A percentile compares a stretch with the other conserved stretches of the same genome.
phyloP scores from a whole-genome alignment of 2,888 invertebrate species.

The Trachelus stipa region DNA sequence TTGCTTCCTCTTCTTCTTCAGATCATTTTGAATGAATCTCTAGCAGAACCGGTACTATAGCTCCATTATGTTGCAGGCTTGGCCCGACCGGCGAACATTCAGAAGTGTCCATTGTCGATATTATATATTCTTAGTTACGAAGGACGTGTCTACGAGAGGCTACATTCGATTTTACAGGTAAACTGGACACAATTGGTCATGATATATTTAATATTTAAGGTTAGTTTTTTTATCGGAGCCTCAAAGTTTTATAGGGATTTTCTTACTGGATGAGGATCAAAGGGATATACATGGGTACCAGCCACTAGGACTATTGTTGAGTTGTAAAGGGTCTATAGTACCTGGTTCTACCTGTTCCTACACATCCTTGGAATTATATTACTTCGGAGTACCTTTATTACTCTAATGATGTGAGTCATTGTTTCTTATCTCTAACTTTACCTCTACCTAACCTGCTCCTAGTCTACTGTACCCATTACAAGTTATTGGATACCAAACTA shows the following conservation, averaged over 20 bases:
- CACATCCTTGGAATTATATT: background rate
- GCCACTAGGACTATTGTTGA: background rate
- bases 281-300: background rate
- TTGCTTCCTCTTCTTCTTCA: background rate
- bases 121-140: background rate
- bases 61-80: background rate
- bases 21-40: background rate
- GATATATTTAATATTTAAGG: background rate
- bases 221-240: background rate
- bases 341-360: background rate
- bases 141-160: background rate
- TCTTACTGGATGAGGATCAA: background rate
- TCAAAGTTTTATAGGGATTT: background rate
- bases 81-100: background rate
- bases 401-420: background rate
- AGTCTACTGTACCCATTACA: background rate
- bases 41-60: background rate
- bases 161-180: background rate
- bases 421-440: background rate
- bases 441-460: background rate
- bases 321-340: background rate
- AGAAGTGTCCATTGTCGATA: background rate
- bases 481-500: background rate
- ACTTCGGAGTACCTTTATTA: background rate
- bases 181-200: background rate